phyloP scores from a whole-genome alignment of 2,797 vertebrate species.

The Pelobates cultripes region DNA sequence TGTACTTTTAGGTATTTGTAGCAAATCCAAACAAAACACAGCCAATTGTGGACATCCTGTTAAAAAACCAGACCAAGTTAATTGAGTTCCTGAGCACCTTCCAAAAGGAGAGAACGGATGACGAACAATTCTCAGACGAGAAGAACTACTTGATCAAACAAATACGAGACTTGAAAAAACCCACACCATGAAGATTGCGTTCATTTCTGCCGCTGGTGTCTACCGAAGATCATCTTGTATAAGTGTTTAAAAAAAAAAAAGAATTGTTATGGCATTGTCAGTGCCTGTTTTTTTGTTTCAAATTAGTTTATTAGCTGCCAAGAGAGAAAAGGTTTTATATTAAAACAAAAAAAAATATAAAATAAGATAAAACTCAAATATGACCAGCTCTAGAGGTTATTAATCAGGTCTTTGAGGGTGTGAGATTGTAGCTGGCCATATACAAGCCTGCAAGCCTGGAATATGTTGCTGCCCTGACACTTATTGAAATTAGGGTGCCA shows the following conservation, averaged over 20 bases:
- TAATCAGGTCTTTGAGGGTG: constrained; percentile 67
- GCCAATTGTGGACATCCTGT: constrained; percentile 92
- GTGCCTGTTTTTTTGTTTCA: constrained; percentile 63
- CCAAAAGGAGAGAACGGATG: constrained; percentile 92
- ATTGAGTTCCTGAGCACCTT: constrained; percentile 96
- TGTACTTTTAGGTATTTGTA: constrained; percentile 85
- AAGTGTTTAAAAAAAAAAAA: constrained; percentile 51
- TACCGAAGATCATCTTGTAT: constrained; percentile 48
- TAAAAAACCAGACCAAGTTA: constrained; percentile 96
- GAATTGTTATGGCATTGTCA: constrained; percentile 63
- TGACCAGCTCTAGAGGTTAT: constrained; percentile 69
- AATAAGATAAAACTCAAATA: constrained; percentile 34
- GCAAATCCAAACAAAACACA: constrained; percentile 96
- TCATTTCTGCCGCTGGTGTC: constrained; percentile 41
- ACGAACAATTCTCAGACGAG: constrained; percentile 95
- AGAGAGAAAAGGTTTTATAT: constrained; percentile 65
- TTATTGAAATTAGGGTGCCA: constrained; percentile 11
- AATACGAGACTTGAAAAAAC: constrained; percentile 94
- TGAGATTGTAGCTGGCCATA: constrained; percentile 59
- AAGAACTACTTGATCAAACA: constrained; percentile 98
- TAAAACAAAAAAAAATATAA: constrained; percentile 57
- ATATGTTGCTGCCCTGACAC: constrained; percentile 24
- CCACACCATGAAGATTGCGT: constrained; percentile 74
- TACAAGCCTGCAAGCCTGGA: constrained; percentile 50
- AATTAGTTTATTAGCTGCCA: constrained; percentile 64